Base-by-base conservation (phyloP, 2,797 vertebrate genomes). In the Propithecus deckenii region DNA sequence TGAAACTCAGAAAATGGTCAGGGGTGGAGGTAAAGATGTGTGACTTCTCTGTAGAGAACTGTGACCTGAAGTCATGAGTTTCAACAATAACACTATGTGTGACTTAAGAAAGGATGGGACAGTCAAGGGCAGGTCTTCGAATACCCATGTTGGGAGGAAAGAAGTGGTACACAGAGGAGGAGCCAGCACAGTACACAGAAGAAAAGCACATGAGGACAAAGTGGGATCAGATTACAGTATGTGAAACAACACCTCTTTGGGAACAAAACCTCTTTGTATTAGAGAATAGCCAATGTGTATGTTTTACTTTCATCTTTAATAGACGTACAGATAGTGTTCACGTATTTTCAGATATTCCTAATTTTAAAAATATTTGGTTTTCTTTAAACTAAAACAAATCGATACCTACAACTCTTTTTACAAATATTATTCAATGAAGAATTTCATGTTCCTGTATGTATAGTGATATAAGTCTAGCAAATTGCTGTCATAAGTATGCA, bases 341-440 rank as follows among this genome's bases (percentile, higher is more conserved):
- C 23, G 65, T 14, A 41, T 20, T 81, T 12, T 84, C 52, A 91
- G 46, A 57, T 9, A 85, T 74, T 67, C 48, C 12, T 69, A 50
- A 50, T 43, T 95, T 86, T 48, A 5, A 65, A 63, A 59, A 63
- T 71, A 48, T 30, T 93, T 46, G 72, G 23, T 84, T 94, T 94
- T 41, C 7, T 65, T 11, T 32, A 84, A 75, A 30, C 17, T 81
- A 69, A 93, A 57, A 84, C 43, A 43, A n/a, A 74, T 14, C 28
- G 71, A 74, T 43, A 6, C 1, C 5, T 52, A 48, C 15, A 67
- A 48, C 20, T 61, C 9, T 20, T 55, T 87, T 78, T 43, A 28
- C 8, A 52, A 52, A 74, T 20, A 83, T 4, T 17, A n/a, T 4
- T 38, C 25, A 25, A 13, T 79, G 55, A 76, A 50, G 28, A 38